Evolutionary conservation across 2,113 vertebrate genomes (phyloP), one percentile per base, ranked within the genome.

Genomic region (Hipposideros armiger): DNA sequence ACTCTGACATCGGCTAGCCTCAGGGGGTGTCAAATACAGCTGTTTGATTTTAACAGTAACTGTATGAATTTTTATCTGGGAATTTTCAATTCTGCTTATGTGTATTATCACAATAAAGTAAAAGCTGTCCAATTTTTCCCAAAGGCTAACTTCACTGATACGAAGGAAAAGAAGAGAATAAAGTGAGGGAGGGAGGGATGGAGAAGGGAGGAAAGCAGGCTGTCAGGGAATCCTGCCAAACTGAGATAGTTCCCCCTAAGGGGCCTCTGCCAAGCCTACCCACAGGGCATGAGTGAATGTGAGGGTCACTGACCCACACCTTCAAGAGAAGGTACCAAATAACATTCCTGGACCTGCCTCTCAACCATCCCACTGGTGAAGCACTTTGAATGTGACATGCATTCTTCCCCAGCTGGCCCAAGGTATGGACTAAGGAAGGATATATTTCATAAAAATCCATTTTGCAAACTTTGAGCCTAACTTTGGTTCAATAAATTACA

Each of bases 371-470:
- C 87, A 90, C 69, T 96, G 94, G 70, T 93, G 56, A 98, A 95
- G 76, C 95, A 97, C 97, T 98, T 91, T 97, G 83, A 97, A 98
- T 95, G 95, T 94, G 95, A 97, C 95, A 97, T 95, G 88, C 96
- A 98, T 97, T 98, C 85, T 97, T 98, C 97, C 98, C 97, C 97
- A 97, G 84, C 95, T 98, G 97, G 96, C 97, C 96, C 69, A 97
- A 98, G 97, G 95, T 82, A 94, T 52, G 91, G 91, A 97, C 64
- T 92, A 87, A 97, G 97, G 95, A 86, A 87, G 67, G 32, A 96
- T 91, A 93, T 87, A 97, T 20, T 81, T 64, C 54, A 94, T 87
- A 96, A 81, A 97, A 97, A 87, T 72, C 45, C 19, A 97, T 95
- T 97, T 88, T 82, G 95, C 73, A 97, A 97, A 91, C 47, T 73